These are phyloP conservation scores for Charina bottae DNA, from an alignment of 2,113 vertebrate species.

Conservation along the genomic window DNA sequence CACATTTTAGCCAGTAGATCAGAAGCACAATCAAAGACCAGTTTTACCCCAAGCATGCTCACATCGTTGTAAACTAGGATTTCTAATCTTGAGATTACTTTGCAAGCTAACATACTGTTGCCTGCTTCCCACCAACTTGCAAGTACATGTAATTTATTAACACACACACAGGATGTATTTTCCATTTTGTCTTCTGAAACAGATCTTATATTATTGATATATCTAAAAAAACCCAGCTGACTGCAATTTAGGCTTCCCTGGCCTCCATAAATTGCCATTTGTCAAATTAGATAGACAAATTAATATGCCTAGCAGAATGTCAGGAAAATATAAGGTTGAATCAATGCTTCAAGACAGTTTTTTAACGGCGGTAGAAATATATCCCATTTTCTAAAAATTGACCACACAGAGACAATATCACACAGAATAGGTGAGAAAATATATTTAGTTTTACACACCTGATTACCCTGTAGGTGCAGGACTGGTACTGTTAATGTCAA, in stretches of 20 bases:
- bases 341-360: neutral
- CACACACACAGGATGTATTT: too few relatives aligned
- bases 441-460: neutral
- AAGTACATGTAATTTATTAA: too few relatives aligned
- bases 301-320: neutral
- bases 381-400: neutral
- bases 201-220: too few relatives aligned
- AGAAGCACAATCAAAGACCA: too few relatives aligned
- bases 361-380: neutral
- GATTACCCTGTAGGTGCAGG: neutral
- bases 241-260: neutral
- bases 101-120: too few relatives aligned
- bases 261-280: neutral
- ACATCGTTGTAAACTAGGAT: too few relatives aligned
- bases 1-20: too few relatives aligned
- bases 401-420: neutral
- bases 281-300: neutral
- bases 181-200: too few relatives aligned
- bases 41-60: too few relatives aligned
- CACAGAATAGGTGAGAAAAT: neutral
- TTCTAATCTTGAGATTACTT: too few relatives aligned
- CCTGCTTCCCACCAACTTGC: too few relatives aligned
- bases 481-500: neutral
- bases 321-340: neutral
- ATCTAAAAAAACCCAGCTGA: too few relatives aligned